A percentile compares a stretch with the other conserved stretches of the same genome.
These are phyloP conservation scores for Celastrina argiolus DNA, from an alignment of 2,888 invertebrate species.

Conservation along the genomic window DNA sequence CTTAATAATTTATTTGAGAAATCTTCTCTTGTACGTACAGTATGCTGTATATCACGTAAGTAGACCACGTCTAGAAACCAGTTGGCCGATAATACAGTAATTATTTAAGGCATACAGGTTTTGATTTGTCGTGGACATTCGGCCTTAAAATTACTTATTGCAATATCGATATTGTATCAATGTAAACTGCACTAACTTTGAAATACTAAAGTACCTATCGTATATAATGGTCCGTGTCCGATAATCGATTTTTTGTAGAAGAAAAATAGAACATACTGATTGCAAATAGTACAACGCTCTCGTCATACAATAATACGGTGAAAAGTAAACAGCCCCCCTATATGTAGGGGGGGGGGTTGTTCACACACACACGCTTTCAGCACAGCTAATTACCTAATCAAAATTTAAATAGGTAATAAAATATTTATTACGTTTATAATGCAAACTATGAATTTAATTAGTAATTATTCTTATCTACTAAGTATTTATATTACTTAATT, in stretches of 20 bases:
- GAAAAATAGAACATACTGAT: no score
- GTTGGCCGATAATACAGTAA: not conserved
- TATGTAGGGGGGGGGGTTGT: no score
- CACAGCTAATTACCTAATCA: not conserved
- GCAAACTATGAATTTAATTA: not conserved
- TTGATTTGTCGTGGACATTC: not conserved
- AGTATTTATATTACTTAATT: no score
- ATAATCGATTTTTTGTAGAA: no score
- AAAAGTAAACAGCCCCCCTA: no score
- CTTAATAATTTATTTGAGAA: conserved; percentile 27
- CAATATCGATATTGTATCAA: not conserved
- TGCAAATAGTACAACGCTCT: no score
- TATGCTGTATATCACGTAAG: not conserved
- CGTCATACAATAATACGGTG: no score
- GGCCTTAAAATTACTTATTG: conserved; percentile 3
- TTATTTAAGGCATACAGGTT: conserved; percentile 12
- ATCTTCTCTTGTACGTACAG: conserved; percentile 23
- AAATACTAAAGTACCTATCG: not conserved
- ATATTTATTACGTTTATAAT: not conserved
- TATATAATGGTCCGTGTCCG: no score
- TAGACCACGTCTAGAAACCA: conserved; percentile 12
- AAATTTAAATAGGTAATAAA: no score
- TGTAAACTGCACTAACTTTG: not conserved
- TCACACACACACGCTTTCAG: not conserved
- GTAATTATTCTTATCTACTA: not conserved